Percentiles rank a stretch among this genome's conserved stretches.
Evolutionary conservation across 2,797 vertebrate species (phyloP).

Genomic region (Diglossa cyanea): DNA sequence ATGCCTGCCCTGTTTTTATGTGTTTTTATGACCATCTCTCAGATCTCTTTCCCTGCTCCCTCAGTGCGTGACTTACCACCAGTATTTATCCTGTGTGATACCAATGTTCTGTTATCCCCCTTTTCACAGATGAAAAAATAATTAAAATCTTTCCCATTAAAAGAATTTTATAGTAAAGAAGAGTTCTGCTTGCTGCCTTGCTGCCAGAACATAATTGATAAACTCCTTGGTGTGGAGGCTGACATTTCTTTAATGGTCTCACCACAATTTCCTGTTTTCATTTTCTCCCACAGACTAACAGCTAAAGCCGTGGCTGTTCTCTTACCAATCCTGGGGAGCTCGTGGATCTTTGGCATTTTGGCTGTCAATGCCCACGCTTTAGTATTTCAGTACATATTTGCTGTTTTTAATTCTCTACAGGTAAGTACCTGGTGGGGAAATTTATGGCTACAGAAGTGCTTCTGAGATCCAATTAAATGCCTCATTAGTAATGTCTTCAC

Average conservation of each 20-base stretch:
- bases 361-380: slow-evolving; percentile 86
- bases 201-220: neutral
- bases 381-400: slow-evolving; percentile 93
- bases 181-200: neutral
- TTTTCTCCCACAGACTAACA: slow-evolving; percentile 81
- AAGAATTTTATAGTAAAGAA: neutral
- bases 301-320: slow-evolving; percentile 94
- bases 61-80: neutral
- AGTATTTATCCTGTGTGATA: neutral
- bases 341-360: slow-evolving; percentile 95
- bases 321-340: slow-evolving; percentile 93
- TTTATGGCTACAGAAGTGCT: neutral
- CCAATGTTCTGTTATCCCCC: neutral
- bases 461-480: neutral
- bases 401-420: slow-evolving; percentile 93
- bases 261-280: neutral
- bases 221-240: neutral
- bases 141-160: neutral
- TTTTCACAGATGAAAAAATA: neutral
- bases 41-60: neutral
- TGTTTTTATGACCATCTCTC: neutral
- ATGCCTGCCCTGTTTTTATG: accelerated
- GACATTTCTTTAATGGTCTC: neutral
- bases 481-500: neutral
- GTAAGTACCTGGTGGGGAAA: slow-evolving; percentile 67